Evolutionary conservation across 2,888 invertebrate species (phyloP).

Genomic region (Morpho helenor): DNA sequence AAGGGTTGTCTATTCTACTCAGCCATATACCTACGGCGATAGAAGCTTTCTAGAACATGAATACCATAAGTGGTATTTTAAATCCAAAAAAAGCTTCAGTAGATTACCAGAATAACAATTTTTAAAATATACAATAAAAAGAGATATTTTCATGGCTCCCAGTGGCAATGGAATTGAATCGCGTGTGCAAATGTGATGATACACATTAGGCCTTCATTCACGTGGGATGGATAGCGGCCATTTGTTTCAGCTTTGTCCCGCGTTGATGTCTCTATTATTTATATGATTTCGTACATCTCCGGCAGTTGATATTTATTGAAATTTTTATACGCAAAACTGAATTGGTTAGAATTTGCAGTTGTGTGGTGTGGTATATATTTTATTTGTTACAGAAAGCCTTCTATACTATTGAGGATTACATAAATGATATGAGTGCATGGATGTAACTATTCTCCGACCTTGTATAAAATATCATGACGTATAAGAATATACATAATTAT

Average conservation of each 20-base stretch:
- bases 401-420: too few species aligned
- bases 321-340: constrained; percentile 2
- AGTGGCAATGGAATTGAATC: constrained; percentile 47
- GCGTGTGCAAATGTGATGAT: constrained; percentile 73
- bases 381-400: too few species aligned
- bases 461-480: too few species aligned
- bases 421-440: too few species aligned
- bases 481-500: too few species aligned
- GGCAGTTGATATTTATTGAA: constrained; percentile 33
- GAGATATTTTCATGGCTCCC: constrained; percentile 24
- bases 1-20: too few species aligned
- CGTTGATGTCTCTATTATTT: constrained; percentile 34
- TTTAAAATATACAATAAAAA: not conserved
- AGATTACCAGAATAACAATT: not conserved
- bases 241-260: constrained; percentile 53
- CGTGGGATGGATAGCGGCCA: constrained; percentile 58
- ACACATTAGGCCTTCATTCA: constrained; percentile 67
- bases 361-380: too few species aligned
- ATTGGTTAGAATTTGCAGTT: not conserved
- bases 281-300: constrained; percentile 29
- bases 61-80: too few species aligned
- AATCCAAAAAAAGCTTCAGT: too few species aligned
- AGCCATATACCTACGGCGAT: too few species aligned
- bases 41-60: too few species aligned
- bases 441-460: too few species aligned